Evolutionary conservation across 2,113 vertebrate genomes (phyloP).

Genomic region (Cyrtonyx montezumae): DNA sequence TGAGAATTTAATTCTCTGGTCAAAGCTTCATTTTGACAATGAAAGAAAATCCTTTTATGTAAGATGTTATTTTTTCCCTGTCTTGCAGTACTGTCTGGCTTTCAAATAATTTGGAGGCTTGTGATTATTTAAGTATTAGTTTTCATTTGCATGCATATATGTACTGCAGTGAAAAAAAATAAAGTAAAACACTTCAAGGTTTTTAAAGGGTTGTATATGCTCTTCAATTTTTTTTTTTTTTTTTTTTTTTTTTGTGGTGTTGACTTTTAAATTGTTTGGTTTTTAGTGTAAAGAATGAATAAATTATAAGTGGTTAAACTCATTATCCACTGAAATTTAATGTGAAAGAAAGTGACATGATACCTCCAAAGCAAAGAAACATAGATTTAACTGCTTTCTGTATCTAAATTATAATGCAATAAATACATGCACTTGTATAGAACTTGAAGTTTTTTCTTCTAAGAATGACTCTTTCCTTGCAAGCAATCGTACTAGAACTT

Average conservation of each 20-base stretch:
- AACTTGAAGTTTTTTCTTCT: background rate
- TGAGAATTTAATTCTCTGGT: background rate
- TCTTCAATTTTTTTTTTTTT: background rate
- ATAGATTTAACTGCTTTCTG: background rate
- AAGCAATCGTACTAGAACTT: background rate
- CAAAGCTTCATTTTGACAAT: background rate
- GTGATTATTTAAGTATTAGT: background rate
- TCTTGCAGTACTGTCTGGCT: background rate
- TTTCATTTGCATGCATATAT: background rate
- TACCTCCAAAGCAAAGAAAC: background rate
- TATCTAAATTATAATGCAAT: background rate
- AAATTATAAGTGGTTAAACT: background rate
- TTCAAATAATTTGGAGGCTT: background rate
- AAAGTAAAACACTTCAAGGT: background rate
- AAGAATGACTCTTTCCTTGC: background rate
- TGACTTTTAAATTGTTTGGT: background rate
- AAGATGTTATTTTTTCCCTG: background rate
- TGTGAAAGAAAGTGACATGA: background rate
- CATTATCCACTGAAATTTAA: background rate
- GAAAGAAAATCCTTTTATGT: background rate
- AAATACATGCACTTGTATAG: background rate
- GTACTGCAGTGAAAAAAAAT: background rate
- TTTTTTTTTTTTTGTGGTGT: background rate
- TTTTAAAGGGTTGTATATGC: background rate
- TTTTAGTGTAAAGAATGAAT: background rate